A percentile compares a stretch with the other conserved stretches of the same genome.
Conservation (phyloP, 1,140 invertebrate genomes). For the Drosophila tani region DNA sequence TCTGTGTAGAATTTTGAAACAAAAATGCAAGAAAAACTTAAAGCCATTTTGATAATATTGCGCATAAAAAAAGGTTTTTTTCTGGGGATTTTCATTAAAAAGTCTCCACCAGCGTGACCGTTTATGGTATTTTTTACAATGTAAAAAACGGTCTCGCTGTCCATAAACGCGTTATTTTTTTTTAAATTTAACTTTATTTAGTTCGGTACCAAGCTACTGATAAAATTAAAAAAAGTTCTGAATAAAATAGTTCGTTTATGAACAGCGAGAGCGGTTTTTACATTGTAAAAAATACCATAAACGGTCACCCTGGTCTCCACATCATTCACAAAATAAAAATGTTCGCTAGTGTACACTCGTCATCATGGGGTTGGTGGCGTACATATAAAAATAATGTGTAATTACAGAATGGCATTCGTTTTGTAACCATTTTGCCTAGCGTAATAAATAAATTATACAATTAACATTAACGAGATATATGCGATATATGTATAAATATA, state of each 20-base stretch:
- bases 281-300: too few relatives aligned
- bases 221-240: too few relatives aligned
- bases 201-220: too few relatives aligned
- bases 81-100: slow-evolving; percentile 46
- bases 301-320: too few relatives aligned
- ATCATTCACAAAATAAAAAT: slow-evolving; percentile 32
- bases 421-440: slow-evolving; percentile 55
- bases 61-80: slow-evolving; percentile 23
- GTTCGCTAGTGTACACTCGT: slow-evolving; percentile 42
- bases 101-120: too few relatives aligned
- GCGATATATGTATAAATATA: slow-evolving; percentile 58
- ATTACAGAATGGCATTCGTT: slow-evolving; percentile 62
- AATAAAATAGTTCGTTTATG: too few relatives aligned
- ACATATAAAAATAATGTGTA: slow-evolving; percentile 56
- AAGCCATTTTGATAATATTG: slow-evolving; percentile 49
- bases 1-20: slow-evolving; percentile 53
- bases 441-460: slow-evolving; percentile 78
- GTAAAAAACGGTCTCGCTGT: too few relatives aligned
- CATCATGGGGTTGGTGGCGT: slow-evolving; percentile 9
- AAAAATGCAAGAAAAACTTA: slow-evolving; percentile 47
- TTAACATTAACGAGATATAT: slow-evolving; percentile 73
- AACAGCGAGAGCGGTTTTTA: too few relatives aligned
- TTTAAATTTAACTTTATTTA: too few relatives aligned
- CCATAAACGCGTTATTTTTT: too few relatives aligned
- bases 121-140: too few relatives aligned